phyloP scores from a whole-genome alignment of 2,888 invertebrate species.

The Cheilosia pagana region DNA sequence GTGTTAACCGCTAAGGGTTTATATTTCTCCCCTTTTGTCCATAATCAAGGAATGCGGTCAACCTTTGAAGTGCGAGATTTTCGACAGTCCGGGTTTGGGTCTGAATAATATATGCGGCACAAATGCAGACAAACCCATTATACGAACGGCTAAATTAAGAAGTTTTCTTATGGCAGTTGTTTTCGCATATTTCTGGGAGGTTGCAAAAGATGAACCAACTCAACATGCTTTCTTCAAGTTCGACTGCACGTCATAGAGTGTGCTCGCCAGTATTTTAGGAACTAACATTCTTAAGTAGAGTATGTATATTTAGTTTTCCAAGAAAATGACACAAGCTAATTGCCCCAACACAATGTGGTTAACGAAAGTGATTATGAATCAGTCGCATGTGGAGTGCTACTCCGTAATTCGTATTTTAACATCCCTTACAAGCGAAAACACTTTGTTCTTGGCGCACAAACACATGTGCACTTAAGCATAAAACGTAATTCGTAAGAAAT shows the following conservation, averaged over 20 bases:
- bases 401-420: not conserved
- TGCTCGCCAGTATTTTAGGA: not conserved
- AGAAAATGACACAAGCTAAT: constrained; percentile 26
- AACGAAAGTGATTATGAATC: constrained; percentile 1
- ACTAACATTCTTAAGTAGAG: not conserved
- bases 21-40: no score
- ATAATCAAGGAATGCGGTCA: no score
- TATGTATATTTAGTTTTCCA: constrained; percentile 13
- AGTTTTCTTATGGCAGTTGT: no score
- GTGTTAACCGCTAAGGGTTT: no score
- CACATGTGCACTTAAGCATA: not conserved
- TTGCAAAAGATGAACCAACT: no score
- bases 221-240: not conserved
- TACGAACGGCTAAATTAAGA: no score
- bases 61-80: no score
- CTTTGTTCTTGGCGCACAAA: not conserved
- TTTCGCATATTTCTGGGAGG: no score
- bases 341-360: constrained; percentile 1
- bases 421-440: constrained; percentile 20
- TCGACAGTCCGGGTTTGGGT: no score
- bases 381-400: not conserved
- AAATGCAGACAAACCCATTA: no score
- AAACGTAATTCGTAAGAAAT: no score
- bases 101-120: no score
- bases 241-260: not conserved